Evolutionary conservation across 2,888 invertebrate genomes (phyloP).

Genomic region (Heliconius erato): DNA sequence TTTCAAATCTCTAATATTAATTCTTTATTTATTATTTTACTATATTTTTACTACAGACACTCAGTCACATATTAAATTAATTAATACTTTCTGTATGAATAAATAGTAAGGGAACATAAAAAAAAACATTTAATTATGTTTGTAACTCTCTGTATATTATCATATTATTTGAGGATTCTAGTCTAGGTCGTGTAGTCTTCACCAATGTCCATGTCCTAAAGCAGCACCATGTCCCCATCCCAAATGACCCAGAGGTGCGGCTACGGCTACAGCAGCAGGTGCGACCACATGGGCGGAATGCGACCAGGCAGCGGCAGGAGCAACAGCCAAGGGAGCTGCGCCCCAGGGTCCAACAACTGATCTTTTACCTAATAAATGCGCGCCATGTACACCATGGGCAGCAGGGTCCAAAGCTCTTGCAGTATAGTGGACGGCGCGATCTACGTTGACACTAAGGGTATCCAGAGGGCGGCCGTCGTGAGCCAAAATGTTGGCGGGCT

Average conservation of each 20-base stretch:
- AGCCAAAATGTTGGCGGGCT: constrained; percentile 79
- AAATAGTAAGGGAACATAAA: neutral
- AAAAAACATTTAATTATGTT: constrained; percentile 45
- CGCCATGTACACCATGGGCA: constrained; percentile 56
- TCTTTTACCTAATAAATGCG: constrained; percentile 72
- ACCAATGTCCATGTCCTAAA: constrained; percentile 64
- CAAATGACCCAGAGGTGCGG: constrained; percentile 55
- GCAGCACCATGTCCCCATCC: constrained; percentile 55
- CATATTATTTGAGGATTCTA: constrained; percentile 52
- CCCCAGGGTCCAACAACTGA: constrained; percentile 65
- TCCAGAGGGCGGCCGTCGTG: constrained; percentile 81
- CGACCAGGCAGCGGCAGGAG: constrained; percentile 60
- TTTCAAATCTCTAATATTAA: no score
- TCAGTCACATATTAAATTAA: neutral
- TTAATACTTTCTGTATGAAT: no score
- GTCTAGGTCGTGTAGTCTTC: constrained; percentile 57
- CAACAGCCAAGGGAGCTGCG: constrained; percentile 60
- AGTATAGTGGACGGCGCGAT: constrained; percentile 76
- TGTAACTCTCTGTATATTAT: constrained; percentile 81
- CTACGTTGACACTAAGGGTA: constrained; percentile 80
- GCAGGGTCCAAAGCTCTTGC: constrained; percentile 68
- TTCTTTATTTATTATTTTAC: no score
- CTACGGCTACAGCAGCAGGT: constrained; percentile 48
- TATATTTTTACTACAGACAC: neutral
- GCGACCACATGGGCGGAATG: constrained; percentile 54